Percentiles rank a stretch among this genome's conserved stretches.
These are phyloP conservation scores for Podilymbus podiceps DNA, from an alignment of 2,113 vertebrate genomes.

Conservation along the genomic window DNA sequence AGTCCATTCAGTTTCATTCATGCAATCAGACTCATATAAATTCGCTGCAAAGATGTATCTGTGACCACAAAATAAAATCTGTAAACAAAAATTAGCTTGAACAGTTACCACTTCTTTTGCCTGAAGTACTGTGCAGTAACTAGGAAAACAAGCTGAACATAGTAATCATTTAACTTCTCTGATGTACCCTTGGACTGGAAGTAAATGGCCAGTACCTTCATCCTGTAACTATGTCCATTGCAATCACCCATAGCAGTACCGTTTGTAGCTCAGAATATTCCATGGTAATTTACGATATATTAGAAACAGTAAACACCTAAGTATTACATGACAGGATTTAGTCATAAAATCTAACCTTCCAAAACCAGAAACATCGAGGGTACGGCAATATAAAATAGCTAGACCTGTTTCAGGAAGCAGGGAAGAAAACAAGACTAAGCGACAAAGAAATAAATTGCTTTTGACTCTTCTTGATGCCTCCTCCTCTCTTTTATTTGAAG, in stretches of 20 bases:
- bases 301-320: neutral
- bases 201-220: neutral
- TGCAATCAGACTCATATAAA: conserved; percentile 88
- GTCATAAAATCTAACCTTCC: neutral
- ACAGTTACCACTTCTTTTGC: neutral
- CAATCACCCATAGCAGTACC: neutral
- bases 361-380: neutral
- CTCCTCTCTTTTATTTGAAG: neutral
- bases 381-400: neutral
- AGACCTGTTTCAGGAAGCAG: neutral
- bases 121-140: neutral
- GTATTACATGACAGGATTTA: neutral
- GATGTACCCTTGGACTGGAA: neutral
- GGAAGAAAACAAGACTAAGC: neutral
- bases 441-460: neutral
- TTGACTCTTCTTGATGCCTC: neutral
- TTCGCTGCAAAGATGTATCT: conserved; percentile 96
- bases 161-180: neutral
- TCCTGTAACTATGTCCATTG: neutral
- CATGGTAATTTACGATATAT: accelerated
- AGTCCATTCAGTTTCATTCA: conserved; percentile 93
- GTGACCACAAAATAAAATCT: neutral
- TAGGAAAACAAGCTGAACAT: neutral
- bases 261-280: neutral
- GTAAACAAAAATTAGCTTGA: neutral